Percentiles rank a stretch among this genome's conserved stretches.
phyloP scores from a whole-genome alignment of 2,888 invertebrate genomes.

The Trisateles emortualis region DNA sequence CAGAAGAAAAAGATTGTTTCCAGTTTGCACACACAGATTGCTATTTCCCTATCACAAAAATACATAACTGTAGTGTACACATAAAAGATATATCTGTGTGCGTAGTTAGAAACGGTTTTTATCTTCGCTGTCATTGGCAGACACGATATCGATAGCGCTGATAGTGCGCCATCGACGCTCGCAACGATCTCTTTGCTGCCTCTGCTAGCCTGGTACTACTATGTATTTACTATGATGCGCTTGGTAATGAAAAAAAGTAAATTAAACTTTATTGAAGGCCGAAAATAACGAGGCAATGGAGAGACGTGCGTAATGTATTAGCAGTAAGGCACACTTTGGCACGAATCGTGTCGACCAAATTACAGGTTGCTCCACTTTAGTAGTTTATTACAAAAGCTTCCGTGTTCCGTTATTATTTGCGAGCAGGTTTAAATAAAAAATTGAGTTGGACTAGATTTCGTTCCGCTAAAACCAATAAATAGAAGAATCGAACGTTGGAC shows the following conservation, averaged over 20 bases:
- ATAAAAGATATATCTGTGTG: constrained; percentile 19
- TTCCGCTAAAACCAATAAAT: constrained; percentile 38
- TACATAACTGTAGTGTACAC: constrained; percentile 24
- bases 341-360: constrained; percentile 27
- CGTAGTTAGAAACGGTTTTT: constrained; percentile 37
- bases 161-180: constrained; percentile 53
- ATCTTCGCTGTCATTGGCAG: constrained; percentile 55
- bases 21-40: constrained; percentile 17
- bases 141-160: constrained; percentile 49
- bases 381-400: constrained; percentile 33
- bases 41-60: constrained; percentile 23
- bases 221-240: constrained; percentile 82
- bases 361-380: constrained; percentile 60
- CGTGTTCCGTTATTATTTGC: constrained; percentile 35
- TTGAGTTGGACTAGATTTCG: constrained; percentile 11
- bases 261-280: constrained; percentile 60
- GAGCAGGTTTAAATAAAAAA: constrained; percentile 26
- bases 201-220: constrained; percentile 79
- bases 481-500: constrained; percentile 35
- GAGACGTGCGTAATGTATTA: constrained; percentile 28
- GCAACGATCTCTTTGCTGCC: constrained; percentile 59
- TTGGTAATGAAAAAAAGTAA: constrained; percentile 76
- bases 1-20: constrained; percentile 16
- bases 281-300: constrained; percentile 21
- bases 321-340: constrained; percentile 34